Evolutionary conservation across 2,888 invertebrate species (phyloP), one percentile per base, ranked within the genome.

Genomic region (Xiphydria camelus): DNA sequence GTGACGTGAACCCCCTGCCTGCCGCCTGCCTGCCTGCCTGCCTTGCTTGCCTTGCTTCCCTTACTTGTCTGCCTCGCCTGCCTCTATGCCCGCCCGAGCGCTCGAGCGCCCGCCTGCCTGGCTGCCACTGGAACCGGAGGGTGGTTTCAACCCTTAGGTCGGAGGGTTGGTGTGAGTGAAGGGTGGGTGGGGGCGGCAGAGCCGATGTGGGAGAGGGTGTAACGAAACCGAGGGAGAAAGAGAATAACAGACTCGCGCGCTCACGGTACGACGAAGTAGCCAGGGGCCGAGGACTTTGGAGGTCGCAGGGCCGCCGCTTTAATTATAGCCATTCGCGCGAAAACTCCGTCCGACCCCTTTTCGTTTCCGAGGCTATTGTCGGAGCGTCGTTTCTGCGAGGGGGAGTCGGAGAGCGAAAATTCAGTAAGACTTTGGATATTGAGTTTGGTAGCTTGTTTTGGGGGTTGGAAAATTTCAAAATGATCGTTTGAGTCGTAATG

Each of bases 1-100:
- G 73, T 73, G 72, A 71, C 72, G 71, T 70, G 70, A 66, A 71
- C 66, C 66, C 68, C 72, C 62, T 59, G 65, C 57, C 53, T 55
- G 53, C 43, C 48, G 26, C 20, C 29, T 31, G 26, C 29, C 20
- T 25, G 47, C 38, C 37, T 39, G 21, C 26, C 57, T 57, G 61
- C 59, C 33, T n/a, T 32, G 32, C 14, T 15, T 12, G 17, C 5
- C 33, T 34, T n/a, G 2, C 26, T 26, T 10, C 5, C 29, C 59
- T 56, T 62, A 49, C 43, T 51, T 33, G 29, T 21, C 31, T 32
- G 22, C 38, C 21, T 29, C 15, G 47, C 39, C 35, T 39, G 22
- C 29, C 57, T 57, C 59, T 58, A 15, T 44, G 37, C 38, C 37
- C 36, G 43, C 22, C 37, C 32, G 31, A 14, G 22, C 31, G 45